Percentiles rank a stretch among this genome's conserved stretches.
Evolutionary conservation across 2,888 invertebrate species (phyloP).

Genomic region (Oasisia sp.): DNA sequence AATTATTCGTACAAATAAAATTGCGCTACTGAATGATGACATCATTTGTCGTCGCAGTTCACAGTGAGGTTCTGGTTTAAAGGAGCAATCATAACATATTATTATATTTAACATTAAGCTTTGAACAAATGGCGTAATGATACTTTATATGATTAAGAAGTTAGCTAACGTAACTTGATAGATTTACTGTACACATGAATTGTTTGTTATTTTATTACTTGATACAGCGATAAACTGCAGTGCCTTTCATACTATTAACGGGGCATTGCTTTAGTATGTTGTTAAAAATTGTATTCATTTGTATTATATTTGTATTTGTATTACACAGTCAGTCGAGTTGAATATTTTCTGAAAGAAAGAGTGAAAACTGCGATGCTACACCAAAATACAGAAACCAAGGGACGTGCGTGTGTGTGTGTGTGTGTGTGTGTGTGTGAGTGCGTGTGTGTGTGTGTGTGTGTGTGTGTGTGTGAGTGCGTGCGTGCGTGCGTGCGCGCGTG

Average conservation of each 20-base stretch:
- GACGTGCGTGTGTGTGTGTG: not conserved
- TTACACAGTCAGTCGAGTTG: not conserved
- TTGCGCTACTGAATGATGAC: not conserved
- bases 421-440: not conserved
- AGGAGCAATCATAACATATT: not conserved
- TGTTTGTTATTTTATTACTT: not conserved
- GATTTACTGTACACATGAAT: not conserved
- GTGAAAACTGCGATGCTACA: not conserved
- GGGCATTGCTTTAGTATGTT: not conserved
- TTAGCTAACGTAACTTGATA: not conserved
- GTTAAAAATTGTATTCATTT: not conserved
- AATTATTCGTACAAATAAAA: not conserved
- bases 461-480: not conserved
- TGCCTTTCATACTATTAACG: not conserved
- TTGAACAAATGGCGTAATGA: not conserved
- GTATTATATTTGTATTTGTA: not conserved
- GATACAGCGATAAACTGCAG: constrained; percentile 2
- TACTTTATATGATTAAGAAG: not conserved
- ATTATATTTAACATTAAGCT: not conserved
- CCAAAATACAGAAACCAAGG: too few relatives aligned
- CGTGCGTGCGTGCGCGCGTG: not conserved
- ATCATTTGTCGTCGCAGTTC: not conserved
- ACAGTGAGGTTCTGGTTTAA: not conserved
- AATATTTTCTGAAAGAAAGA: not conserved
- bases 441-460: too few relatives aligned